Evolutionary conservation across 2,797 vertebrate genomes (phyloP).

Genomic region (Percopsis omiscomaycus): DNA sequence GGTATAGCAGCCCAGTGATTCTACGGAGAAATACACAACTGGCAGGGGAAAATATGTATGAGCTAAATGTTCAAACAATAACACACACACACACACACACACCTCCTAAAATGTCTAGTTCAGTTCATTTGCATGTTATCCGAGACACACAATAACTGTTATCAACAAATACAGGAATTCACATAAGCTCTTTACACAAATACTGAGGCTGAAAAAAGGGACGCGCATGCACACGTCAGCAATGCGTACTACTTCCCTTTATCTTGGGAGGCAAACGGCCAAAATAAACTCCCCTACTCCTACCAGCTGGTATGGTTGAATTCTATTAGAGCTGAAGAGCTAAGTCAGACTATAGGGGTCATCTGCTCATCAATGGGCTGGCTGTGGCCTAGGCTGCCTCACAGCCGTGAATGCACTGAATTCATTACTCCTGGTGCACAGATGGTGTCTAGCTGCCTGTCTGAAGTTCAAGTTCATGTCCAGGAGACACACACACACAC

Average conservation of each 20-base stretch:
- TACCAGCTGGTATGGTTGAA: conserved; percentile 74
- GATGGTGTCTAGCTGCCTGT: conserved; percentile 77
- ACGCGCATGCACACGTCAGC: conserved; percentile 13
- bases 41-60: conserved; percentile 22
- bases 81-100: conserved; percentile 23
- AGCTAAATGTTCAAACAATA: conserved; percentile 15
- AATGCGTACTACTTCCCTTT: conserved; percentile 25
- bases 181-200: not conserved
- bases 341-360: conserved; percentile 75
- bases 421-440: conserved; percentile 78
- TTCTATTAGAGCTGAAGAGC: conserved; percentile 75
- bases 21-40: conserved; percentile 29
- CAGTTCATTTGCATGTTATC: not conserved
- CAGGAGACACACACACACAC: conserved; percentile 54
- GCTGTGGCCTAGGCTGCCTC: conserved; percentile 68
- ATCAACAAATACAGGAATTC: not conserved
- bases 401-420: conserved; percentile 77
- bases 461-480: conserved; percentile 81
- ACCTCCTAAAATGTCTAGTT: not conserved
- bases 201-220: too few relatives aligned
- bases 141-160: not conserved
- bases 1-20: conserved; percentile 36
- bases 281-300: conserved; percentile 47
- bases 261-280: conserved; percentile 43
- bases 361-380: conserved; percentile 76